Conservation (phyloP, 2,797 vertebrate genomes). For the Sphenodon punctatus region DNA sequence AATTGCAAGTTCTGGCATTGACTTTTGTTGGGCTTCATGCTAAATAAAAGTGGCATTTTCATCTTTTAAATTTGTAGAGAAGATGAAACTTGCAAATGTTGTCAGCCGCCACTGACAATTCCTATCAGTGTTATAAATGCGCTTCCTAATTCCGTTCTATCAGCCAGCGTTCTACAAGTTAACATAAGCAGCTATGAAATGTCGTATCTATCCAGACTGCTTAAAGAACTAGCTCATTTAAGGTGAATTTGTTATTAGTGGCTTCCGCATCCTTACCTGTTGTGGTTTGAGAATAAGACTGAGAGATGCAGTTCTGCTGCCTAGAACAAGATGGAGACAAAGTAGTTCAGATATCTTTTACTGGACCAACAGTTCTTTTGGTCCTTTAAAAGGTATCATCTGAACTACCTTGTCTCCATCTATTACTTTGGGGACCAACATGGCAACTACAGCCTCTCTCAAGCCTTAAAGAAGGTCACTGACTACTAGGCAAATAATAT, state of each 20-base stretch:
- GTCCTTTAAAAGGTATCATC: too few species aligned
- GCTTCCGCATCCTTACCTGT: background rate
- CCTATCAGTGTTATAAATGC: background rate
- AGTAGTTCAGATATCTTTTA: too few species aligned
- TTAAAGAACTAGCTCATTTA: constrained; percentile 24
- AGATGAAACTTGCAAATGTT: constrained; percentile 14
- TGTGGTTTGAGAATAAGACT: constrained; percentile 51
- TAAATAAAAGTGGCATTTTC: constrained; percentile 36
- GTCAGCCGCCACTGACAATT: constrained; percentile 22
- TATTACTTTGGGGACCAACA: too few species aligned
- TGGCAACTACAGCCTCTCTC: too few species aligned
- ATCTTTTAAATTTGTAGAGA: background rate
- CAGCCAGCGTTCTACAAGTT: constrained; percentile 30
- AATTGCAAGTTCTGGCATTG: background rate
- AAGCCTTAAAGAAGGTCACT: too few species aligned
- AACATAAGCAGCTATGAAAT: constrained; percentile 23
- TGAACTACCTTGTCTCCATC: too few species aligned
- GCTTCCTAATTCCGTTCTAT: constrained; percentile 1
- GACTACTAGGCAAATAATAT: too few species aligned
- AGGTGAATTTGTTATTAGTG: constrained; percentile 44
- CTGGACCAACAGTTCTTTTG: too few species aligned
- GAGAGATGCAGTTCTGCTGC: constrained; percentile 38
- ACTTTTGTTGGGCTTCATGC: constrained; percentile 12
- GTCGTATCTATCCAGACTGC: background rate
- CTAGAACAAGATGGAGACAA: too few species aligned